Percentiles rank a stretch among this genome's conserved stretches.
These are phyloP conservation scores for Spicauda simplicius DNA, from an alignment of 2,888 invertebrate species.

Conservation along the genomic window DNA sequence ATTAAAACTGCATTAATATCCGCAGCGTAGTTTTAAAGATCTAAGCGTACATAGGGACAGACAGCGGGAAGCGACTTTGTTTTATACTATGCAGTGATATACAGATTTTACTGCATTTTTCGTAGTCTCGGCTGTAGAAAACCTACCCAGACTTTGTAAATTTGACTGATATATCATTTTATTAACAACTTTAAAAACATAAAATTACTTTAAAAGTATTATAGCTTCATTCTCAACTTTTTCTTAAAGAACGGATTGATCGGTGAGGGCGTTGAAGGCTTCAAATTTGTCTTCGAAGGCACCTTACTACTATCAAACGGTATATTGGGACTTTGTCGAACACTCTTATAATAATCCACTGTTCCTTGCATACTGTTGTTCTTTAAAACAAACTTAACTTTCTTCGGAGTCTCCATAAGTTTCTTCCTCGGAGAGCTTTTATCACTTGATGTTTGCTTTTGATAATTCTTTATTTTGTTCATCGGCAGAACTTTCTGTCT, in stretches of 20 bases:
- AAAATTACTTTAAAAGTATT: background rate
- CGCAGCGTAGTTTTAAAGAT: too few relatives aligned
- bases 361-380: slow-evolving; percentile 89
- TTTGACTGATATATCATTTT: too few relatives aligned
- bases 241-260: slow-evolving; percentile 91
- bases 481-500: slow-evolving; percentile 48
- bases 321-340: slow-evolving; percentile 89
- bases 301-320: slow-evolving; percentile 89
- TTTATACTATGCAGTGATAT: too few relatives aligned
- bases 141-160: too few relatives aligned
- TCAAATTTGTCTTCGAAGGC: slow-evolving; percentile 90
- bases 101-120: too few relatives aligned
- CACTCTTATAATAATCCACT: slow-evolving; percentile 89
- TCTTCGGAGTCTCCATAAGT: slow-evolving; percentile 77
- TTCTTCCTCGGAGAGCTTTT: slow-evolving; percentile 42
- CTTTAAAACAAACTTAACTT: slow-evolving; percentile 89
- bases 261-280: slow-evolving; percentile 88
- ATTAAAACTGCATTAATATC: too few relatives aligned
- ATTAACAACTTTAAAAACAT: too few relatives aligned
- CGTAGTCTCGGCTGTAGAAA: too few relatives aligned
- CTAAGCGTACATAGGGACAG: too few relatives aligned
- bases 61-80: too few relatives aligned
- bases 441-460: slow-evolving; percentile 50
- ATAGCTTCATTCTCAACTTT: slow-evolving; percentile 47
- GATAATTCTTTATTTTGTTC: slow-evolving; percentile 63